A percentile compares a stretch with the other conserved stretches of the same genome.
Conservation (phyloP, 2,113 vertebrate genomes). For the Coryphaenoides rupestris region DNA sequence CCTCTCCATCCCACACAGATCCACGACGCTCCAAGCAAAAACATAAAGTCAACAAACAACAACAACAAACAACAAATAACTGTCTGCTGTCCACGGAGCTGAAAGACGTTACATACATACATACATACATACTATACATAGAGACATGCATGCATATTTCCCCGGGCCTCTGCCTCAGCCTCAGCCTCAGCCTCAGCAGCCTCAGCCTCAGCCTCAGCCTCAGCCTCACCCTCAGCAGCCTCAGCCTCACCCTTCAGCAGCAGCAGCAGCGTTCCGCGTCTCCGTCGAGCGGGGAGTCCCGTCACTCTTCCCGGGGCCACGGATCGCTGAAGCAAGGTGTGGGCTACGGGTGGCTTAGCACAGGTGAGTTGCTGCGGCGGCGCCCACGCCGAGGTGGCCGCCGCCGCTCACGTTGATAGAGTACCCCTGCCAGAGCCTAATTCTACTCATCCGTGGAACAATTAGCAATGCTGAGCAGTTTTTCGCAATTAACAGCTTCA, state of each 20-base stretch:
- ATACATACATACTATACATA: too few species aligned
- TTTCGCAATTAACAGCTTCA: slow-evolving; percentile 75
- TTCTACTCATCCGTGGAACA: slow-evolving; percentile 70
- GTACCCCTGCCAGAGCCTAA: slow-evolving; percentile 62
- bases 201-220: too few species aligned
- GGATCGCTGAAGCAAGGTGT: slow-evolving; percentile 37
- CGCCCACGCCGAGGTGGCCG: slow-evolving; percentile 24
- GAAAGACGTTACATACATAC: too few species aligned
- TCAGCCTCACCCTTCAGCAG: too few species aligned
- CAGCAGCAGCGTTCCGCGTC: background rate
- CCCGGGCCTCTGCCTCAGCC: too few species aligned
- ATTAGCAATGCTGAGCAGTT: slow-evolving; percentile 78
- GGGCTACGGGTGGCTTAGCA: slow-evolving; percentile 20
- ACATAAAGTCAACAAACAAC: background rate
- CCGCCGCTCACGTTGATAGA: slow-evolving; percentile 56
- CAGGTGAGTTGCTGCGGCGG: slow-evolving; percentile 53
- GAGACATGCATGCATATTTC: too few species aligned
- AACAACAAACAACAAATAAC: too few species aligned
- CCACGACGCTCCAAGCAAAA: slow-evolving; percentile 3
- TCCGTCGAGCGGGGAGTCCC: background rate
- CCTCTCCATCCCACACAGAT: background rate
- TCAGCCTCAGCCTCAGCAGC: too few species aligned
- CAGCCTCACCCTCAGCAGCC: too few species aligned
- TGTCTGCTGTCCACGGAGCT: too few species aligned
- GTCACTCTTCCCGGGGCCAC: slow-evolving; percentile 14